Base-by-base conservation (phyloP, 2,888 invertebrate species). In the Eurois occulta region DNA sequence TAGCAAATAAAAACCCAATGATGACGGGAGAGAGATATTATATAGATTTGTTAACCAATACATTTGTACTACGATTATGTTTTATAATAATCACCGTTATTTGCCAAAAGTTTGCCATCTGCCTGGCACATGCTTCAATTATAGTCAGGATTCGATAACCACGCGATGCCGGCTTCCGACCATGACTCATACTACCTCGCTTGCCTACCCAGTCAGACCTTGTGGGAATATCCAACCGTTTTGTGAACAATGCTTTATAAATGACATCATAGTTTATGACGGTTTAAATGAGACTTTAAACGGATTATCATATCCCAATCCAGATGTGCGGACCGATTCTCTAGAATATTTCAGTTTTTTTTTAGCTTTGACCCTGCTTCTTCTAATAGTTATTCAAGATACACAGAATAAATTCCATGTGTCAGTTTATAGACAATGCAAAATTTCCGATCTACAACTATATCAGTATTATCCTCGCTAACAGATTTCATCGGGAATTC, bases 211-310 rank as follows among this genome's bases (percentile, higher is more conserved):
- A 69, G 38, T 65, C 48, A 70, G 77, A 82, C 79, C 84, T 84
- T 84, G 88, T 88, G 87, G 84, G 89, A 87, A 89, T 74, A 82
- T 81, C 70, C 70, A 88, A 79, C 79, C 72, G 81, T 84, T 75
- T 83, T 66, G 28, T 68, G 75, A 77, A 81, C 71, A 71, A 83
- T 83, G 68, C 72, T 79, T 70, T 48, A 73, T 66, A 64, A 55
- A 79, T 88, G 77, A 86, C 86, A 78, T 87, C 80, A 86, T 83
- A 78, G 41, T 82, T 81, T 67, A 78, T 73, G 74, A 66, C 62
- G 43, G 75, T 74, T 83, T 74, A 11, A 77, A 80, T 72, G 52
- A n/a, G 64, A 76, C 64, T 80, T 81, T 41, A 32, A 73, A 72
- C 58, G 72, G 58, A 67, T 69, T 80, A 48, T 74, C 46, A 43